These are phyloP conservation scores for Polyergus mexicanus DNA, from an alignment of 1,140 invertebrate genomes.

Conservation along the genomic window DNA sequence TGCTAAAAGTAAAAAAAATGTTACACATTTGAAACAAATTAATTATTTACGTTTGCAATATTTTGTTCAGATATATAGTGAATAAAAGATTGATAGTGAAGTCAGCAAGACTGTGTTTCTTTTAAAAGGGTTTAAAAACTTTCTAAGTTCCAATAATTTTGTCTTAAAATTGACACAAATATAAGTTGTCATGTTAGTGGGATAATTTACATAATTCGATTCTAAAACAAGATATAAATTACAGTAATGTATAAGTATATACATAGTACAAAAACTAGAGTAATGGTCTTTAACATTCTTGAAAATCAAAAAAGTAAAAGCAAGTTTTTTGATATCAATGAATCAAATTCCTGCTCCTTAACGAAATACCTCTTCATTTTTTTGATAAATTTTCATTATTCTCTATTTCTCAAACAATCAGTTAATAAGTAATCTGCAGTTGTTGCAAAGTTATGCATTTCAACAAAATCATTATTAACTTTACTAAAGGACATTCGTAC, in stretches of 20 bases:
- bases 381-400: neutral
- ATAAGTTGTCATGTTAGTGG: neutral
- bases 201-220: constrained; percentile 28
- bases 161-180: constrained; percentile 14
- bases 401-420: neutral
- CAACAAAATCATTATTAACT: constrained; percentile 3
- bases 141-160: constrained; percentile 1
- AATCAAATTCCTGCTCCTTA: neutral
- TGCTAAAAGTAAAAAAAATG: constrained; percentile 49
- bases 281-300: neutral
- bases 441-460: neutral
- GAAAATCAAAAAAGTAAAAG: constrained; percentile 3
- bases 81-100: constrained; percentile 12
- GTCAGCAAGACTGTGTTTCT: constrained; percentile 52
- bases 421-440: constrained; percentile 5
- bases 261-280: neutral
- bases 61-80: constrained; percentile 31
- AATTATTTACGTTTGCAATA: constrained; percentile 50
- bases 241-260: neutral
- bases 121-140: constrained; percentile 51
- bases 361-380: neutral
- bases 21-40: constrained; percentile 29
- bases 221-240: neutral
- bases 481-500: neutral
- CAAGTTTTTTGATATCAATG: constrained; percentile 6